Conservation (phyloP, 2,797 vertebrate genomes). For the Gallirallus australis region DNA sequence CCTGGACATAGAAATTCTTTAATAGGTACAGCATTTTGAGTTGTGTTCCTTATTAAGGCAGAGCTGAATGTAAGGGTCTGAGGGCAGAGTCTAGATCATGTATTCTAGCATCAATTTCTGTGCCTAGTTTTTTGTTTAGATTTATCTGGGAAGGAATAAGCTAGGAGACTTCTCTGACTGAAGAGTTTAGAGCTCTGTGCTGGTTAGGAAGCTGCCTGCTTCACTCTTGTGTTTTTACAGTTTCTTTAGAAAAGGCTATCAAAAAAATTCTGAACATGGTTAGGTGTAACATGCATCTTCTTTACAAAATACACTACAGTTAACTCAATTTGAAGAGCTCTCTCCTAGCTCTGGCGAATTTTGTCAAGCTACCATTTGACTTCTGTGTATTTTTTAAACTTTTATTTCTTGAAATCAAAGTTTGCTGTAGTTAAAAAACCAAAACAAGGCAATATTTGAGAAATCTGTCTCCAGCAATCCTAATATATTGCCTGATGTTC, state of each 20-base stretch:
- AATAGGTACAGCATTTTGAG: neutral
- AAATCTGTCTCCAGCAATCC: neutral
- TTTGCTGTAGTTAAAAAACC: neutral
- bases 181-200: neutral
- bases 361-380: neutral
- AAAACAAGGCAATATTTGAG: neutral
- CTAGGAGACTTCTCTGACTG: neutral
- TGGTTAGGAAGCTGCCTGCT: neutral
- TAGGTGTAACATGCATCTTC: neutral
- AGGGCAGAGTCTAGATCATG: neutral
- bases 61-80: neutral
- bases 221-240: neutral
- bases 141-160: neutral
- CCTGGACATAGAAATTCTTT: neutral
- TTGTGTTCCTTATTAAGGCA: neutral
- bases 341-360: neutral
- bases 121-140: neutral
- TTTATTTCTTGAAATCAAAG: neutral
- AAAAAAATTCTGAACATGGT: neutral
- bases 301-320: neutral
- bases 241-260: neutral
- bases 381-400: neutral
- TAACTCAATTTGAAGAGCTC: neutral
- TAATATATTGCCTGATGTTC: slow-evolving; percentile 9
- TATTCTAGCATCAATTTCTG: neutral